Evolutionary conservation across 2,888 invertebrate genomes (phyloP).

Genomic region (Dryadula phaetusa): DNA sequence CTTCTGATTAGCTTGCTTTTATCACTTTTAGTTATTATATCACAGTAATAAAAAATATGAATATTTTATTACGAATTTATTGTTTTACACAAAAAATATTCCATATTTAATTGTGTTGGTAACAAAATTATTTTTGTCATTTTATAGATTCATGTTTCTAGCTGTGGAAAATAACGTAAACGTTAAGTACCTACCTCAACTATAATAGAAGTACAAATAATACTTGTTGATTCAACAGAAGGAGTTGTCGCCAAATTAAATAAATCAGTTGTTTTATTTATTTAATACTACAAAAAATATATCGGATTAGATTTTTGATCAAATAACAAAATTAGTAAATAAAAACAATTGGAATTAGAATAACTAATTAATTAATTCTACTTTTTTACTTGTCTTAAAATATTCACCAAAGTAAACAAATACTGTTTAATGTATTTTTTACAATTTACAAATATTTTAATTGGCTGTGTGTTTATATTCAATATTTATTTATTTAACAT

Average conservation of each 20-base stretch:
- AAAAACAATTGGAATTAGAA: background rate
- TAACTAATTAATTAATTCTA: no score
- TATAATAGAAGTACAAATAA: background rate
- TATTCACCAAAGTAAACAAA: background rate
- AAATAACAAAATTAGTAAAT: background rate
- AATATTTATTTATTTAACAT: background rate
- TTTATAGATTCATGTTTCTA: background rate
- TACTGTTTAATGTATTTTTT: background rate
- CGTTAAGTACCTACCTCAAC: background rate
- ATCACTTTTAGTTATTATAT: background rate
- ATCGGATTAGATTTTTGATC: background rate
- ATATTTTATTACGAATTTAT: no score
- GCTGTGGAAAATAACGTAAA: no score
- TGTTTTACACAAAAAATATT: background rate
- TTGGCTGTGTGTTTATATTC: slow-evolving; percentile 7
- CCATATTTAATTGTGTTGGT: background rate
- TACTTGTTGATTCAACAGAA: background rate
- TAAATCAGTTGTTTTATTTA: background rate
- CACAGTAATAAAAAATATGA: background rate
- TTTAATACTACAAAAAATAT: background rate
- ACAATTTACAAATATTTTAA: background rate
- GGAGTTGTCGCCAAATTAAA: background rate
- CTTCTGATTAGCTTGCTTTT: background rate
- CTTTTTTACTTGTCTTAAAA: background rate
- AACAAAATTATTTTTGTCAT: background rate